Conservation (phyloP, 2,888 invertebrate genomes). For the Hydraecia micacea region DNA sequence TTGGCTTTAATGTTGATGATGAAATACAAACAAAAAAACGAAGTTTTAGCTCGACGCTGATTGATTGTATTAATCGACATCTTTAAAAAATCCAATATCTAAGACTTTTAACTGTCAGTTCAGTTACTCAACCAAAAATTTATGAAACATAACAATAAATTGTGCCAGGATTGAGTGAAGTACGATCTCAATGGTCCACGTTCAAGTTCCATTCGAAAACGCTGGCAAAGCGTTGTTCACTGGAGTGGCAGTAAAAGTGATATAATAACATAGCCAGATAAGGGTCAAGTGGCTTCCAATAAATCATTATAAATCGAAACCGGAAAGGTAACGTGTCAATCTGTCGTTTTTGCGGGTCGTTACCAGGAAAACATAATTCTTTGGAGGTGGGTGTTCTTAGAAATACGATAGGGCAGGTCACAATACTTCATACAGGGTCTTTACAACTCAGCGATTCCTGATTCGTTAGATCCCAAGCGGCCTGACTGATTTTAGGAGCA, state of each 20-base stretch:
- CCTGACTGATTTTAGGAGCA: constrained; percentile 4
- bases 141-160: constrained; percentile 32
- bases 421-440: constrained; percentile 8
- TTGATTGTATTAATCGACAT: not conserved
- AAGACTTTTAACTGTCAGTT: not conserved
- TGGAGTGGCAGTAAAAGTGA: constrained; percentile 57
- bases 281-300: constrained; percentile 30
- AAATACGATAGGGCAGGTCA: not conserved
- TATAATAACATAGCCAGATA: constrained; percentile 49
- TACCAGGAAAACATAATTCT: constrained; percentile 39
- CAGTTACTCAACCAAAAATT: not conserved
- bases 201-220: constrained; percentile 32
- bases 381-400: not conserved
- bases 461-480: constrained; percentile 20
- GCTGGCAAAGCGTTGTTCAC: constrained; percentile 43
- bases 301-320: constrained; percentile 46
- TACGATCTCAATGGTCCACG: constrained; percentile 35
- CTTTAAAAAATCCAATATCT: too few relatives aligned
- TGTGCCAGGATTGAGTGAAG: constrained; percentile 14
- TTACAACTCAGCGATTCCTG: constrained; percentile 10
- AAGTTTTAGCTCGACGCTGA: not conserved
- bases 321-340: constrained; percentile 38
- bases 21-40: not conserved
- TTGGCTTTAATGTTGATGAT: not conserved
- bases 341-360: not conserved